Base-by-base conservation (phyloP, 2,797 vertebrate genomes). In the Podarcis lilfordi region DNA sequence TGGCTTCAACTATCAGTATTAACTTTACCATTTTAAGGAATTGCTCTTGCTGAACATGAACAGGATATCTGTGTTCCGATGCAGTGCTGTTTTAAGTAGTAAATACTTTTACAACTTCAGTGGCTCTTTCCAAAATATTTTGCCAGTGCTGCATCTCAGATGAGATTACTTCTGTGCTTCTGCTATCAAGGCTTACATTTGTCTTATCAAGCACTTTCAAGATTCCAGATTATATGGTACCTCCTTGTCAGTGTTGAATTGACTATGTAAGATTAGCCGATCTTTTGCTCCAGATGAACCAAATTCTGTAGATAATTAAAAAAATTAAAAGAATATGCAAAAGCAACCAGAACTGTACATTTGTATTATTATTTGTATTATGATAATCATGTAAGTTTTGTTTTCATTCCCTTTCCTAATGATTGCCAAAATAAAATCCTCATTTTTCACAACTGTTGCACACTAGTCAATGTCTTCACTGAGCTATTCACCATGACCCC, bases 101-200 rank as follows among this genome's bases (percentile, higher is more conserved):
- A 80, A 80, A 15, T 35, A 82, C 11, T 72, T n/a, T 55, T 84
- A 71, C 1, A 72, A 84, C 8, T 59, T 45, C 43, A 84, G 25
- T 43, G 4, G 45, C 23, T 27, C 75, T 27, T 77, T 75, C 74
- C 74, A 80, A 86, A 71, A 86, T 86, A 80, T 50, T 55, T 86
- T 80, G 45, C 13, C n/a, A 55, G 3, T 37, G 68, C 23, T 78
- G 75, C 13, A 25, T 27, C n/a, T 59, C 45, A 59, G 45, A 72
- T 71, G 32, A 45, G 1, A 80, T 80, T 72, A n/a, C 35, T 32
- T 29, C 78, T 59, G 23, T 37, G 32, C 72, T 80, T 72, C 23
- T 5, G 3, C 59, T 86, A 72, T 59, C 66, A 71, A 19, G 27
- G 35, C 35, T 59, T 86, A 8, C 50, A 80, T 80, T 80, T 71